Evolutionary conservation across 2,113 vertebrate genomes (phyloP).

Genomic region (Mus musculus): GRCm39 chr1:88399001-88399500

Average conservation of each 20-base stretch:
- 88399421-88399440: background rate
- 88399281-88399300: background rate
- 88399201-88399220: background rate
- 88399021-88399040: background rate
- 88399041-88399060: background rate
- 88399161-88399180: too few species aligned
- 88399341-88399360: background rate
- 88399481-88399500: background rate
- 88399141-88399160: accelerated
- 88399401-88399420: too few species aligned
- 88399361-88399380: background rate
- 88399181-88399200: background rate
- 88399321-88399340: background rate
- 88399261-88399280: background rate
- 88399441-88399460: background rate
- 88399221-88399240: background rate
- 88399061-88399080: background rate
- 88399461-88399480: background rate
- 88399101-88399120: background rate
- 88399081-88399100: background rate
- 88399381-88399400: background rate
- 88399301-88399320: background rate
- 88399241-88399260: background rate
- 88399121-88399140: background rate
- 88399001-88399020: background rate